These are phyloP conservation scores for Adelges cooleyi DNA, from an alignment of 1,140 invertebrate genomes.

Conservation along the genomic window DNA sequence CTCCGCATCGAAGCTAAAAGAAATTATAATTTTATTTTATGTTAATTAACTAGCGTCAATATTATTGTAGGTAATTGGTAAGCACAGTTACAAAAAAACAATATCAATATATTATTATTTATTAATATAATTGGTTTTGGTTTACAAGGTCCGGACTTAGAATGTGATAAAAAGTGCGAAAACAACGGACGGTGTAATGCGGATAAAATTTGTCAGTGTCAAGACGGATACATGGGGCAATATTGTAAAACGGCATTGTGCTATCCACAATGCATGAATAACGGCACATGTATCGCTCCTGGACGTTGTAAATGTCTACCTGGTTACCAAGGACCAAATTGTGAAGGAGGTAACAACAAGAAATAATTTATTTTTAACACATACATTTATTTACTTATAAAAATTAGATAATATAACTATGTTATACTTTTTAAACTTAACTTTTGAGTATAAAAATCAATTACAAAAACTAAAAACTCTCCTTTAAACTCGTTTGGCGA, in stretches of 20 bases:
- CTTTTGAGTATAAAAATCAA: too few relatives aligned
- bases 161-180: slow-evolving; percentile 73
- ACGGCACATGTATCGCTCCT: slow-evolving; percentile 77
- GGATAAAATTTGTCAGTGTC: slow-evolving; percentile 72
- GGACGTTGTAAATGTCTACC: slow-evolving; percentile 73
- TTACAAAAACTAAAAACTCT: slow-evolving; percentile 47
- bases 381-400: neutral
- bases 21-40: too few relatives aligned
- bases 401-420: neutral
- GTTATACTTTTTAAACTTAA: too few relatives aligned
- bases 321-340: slow-evolving; percentile 81
- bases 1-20: too few relatives aligned
- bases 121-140: too few relatives aligned
- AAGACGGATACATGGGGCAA: slow-evolving; percentile 78
- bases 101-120: too few relatives aligned
- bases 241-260: slow-evolving; percentile 78
- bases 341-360: slow-evolving; percentile 71
- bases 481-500: slow-evolving; percentile 78
- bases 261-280: slow-evolving; percentile 85
- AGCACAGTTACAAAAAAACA: too few relatives aligned
- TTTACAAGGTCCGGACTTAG: slow-evolving; percentile 63
- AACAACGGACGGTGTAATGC: slow-evolving; percentile 70
- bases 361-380: neutral
- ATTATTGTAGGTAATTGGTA: too few relatives aligned
- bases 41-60: too few relatives aligned